Conservation (phyloP, 1,140 invertebrate species). For the Teleopsis dalmanni region DNA sequence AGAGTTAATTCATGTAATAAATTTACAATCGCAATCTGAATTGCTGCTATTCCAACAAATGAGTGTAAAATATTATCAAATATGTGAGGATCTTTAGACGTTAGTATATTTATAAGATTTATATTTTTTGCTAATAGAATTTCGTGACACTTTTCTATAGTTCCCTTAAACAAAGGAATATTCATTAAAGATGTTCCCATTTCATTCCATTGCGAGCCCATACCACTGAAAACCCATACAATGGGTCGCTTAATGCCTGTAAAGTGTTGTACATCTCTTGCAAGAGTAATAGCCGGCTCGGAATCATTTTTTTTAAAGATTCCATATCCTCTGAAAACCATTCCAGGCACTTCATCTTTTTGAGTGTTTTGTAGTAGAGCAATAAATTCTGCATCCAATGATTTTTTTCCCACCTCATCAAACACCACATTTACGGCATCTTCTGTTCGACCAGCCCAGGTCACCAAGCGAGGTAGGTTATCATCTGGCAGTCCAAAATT, state of each 20-base stretch:
- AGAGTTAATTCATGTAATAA: constrained; percentile 63
- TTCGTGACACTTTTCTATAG: constrained; percentile 66
- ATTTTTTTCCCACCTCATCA: constrained; percentile 53
- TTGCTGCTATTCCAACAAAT: constrained; percentile 85
- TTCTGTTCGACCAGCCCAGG: constrained; percentile 51
- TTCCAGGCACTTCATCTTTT: constrained; percentile 48
- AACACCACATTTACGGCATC: constrained; percentile 63
- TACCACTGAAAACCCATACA: constrained; percentile 85
- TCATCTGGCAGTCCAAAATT: constrained; percentile 49
- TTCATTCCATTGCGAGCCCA: constrained; percentile 82
- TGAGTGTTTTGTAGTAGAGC: constrained; percentile 51
- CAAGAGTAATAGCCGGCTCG: constrained; percentile 42
- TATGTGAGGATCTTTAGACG: constrained; percentile 60
- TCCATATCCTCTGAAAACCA: constrained; percentile 53
- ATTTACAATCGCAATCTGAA: constrained; percentile 80
- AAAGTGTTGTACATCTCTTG: constrained; percentile 52
- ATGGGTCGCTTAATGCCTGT: constrained; percentile 57
- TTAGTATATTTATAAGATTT: constrained; percentile 73
- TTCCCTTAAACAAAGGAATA: constrained; percentile 62
- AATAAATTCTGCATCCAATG: constrained; percentile 52
- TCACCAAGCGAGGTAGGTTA: constrained; percentile 50
- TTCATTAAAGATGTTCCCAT: constrained; percentile 63
- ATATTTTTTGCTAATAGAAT: constrained; percentile 65
- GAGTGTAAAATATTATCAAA: constrained; percentile 79
- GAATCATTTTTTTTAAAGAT: constrained; percentile 47